phyloP scores from a whole-genome alignment of 1,140 invertebrate genomes.

The Branchinecta lindahli region DNA sequence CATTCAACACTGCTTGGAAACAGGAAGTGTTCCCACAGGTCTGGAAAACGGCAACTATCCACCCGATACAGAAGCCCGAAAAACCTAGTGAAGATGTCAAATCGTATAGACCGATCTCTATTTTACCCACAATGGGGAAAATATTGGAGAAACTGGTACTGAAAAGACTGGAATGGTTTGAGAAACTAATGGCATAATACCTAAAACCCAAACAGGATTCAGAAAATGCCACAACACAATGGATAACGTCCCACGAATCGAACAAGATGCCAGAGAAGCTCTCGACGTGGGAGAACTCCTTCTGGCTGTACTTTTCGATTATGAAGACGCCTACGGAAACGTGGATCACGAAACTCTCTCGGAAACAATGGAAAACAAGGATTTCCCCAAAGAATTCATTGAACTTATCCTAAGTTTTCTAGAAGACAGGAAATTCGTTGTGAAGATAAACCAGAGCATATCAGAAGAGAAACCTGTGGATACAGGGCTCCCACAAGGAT shows the following conservation, averaged over 20 bases:
- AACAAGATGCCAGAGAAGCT: not conserved
- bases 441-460: not conserved
- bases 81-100: not conserved
- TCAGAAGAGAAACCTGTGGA: not conserved
- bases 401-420: not conserved
- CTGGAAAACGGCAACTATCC: not conserved
- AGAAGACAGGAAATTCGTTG: not conserved
- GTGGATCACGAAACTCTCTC: not conserved
- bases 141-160: not conserved
- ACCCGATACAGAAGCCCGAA: not conserved
- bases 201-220: not conserved
- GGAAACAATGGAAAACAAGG: too few species aligned
- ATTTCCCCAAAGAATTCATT: not conserved
- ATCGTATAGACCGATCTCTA: not conserved
- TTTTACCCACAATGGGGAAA: not conserved
- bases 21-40: not conserved
- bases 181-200: not conserved
- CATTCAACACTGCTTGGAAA: not conserved
- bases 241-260: not conserved
- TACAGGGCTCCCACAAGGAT: not conserved
- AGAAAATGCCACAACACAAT: not conserved
- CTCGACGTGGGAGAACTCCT: not conserved
- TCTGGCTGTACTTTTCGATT: not conserved
- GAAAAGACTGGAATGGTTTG: slow-evolving; percentile 4
- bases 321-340: not conserved